Evolutionary conservation across 2,113 vertebrate genomes (phyloP), one percentile per base, ranked within the genome.

Genomic region (Megalops atlanticus): DNA sequence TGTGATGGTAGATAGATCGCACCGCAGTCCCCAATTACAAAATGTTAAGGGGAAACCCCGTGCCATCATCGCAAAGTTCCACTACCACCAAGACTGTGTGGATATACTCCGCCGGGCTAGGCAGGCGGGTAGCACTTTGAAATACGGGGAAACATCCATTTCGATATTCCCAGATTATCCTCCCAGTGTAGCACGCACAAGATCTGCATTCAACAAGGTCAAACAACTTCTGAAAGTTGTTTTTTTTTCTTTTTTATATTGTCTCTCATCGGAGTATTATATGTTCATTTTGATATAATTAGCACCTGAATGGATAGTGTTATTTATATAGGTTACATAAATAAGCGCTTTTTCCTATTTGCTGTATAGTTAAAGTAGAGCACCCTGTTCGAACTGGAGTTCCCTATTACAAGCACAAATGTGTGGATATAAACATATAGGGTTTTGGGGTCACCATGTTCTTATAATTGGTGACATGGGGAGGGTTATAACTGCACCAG

Each of bases 71-170:
- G 73, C 40, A 11, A 75, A 27, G 45, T n/a, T 75, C 12, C 73
- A 75, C n/a, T 75, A 75, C n/a, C 45, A 43, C n/a, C 73, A 45
- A 45, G 73, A 75, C 41, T 75, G 73, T 45, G 41, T 75, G 39
- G 40, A 75, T 24, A 31, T 75, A 10, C 12, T 75, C 3, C 0
- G 40, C 4, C 40, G n/a, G 8, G 73, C 45, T n/a, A 12, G 35
- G 12, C 18, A 45, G 21, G 2, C 73, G 0, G 24, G 73, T 14
- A 27, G 24, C 36, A 18, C 38, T 73, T 24, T 21, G 24, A 38
- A 21, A 16, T 24, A 40, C 38, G 31, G 71, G 71, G 16, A 24
- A 64, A 10, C 12, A 8, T 10, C 54, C 12, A 64, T 64, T 8
- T 8, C 54, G 8, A 10, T 64, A 24, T 64, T 64, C 54, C 54